These are phyloP conservation scores for Drosophila emarginata DNA, from an alignment of 2,888 invertebrate species.

Conservation along the genomic window DNA sequence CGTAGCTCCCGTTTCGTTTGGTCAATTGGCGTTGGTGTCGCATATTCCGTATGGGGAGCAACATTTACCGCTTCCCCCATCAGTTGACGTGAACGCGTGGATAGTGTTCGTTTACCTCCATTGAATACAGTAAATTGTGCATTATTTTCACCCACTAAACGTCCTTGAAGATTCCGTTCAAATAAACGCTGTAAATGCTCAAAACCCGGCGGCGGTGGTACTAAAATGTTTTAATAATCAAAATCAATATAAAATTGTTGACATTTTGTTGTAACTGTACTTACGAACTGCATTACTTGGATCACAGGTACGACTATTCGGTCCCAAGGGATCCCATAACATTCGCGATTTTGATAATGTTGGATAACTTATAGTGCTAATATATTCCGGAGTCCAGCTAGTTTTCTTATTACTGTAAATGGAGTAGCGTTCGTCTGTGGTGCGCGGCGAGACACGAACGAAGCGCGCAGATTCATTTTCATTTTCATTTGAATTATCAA, in stretches of 20 bases:
- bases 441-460: background rate
- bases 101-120: slow-evolving; percentile 29
- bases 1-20: slow-evolving; percentile 20
- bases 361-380: slow-evolving; percentile 21
- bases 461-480: background rate
- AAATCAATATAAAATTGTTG: background rate
- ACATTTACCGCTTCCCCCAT: slow-evolving; percentile 27
- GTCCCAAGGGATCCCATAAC: slow-evolving; percentile 38
- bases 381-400: background rate
- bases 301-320: slow-evolving; percentile 9
- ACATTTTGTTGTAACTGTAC: slow-evolving; percentile 10
- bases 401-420: background rate
- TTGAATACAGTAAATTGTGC: background rate
- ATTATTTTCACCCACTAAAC: background rate
- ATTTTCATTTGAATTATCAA: background rate
- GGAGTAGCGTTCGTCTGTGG: background rate
- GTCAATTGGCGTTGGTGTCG: slow-evolving; percentile 26
- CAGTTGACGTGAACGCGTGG: slow-evolving; percentile 33
- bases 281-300: slow-evolving; percentile 28
- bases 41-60: background rate
- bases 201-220: slow-evolving; percentile 33
- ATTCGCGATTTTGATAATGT: slow-evolving; percentile 15
- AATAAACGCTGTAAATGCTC: slow-evolving; percentile 9
- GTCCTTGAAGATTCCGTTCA: background rate
- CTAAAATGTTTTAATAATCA: slow-evolving; percentile 23